These are phyloP conservation scores for Laterallus jamaicensis DNA, from an alignment of 2,113 vertebrate species.

Conservation along the genomic window DNA sequence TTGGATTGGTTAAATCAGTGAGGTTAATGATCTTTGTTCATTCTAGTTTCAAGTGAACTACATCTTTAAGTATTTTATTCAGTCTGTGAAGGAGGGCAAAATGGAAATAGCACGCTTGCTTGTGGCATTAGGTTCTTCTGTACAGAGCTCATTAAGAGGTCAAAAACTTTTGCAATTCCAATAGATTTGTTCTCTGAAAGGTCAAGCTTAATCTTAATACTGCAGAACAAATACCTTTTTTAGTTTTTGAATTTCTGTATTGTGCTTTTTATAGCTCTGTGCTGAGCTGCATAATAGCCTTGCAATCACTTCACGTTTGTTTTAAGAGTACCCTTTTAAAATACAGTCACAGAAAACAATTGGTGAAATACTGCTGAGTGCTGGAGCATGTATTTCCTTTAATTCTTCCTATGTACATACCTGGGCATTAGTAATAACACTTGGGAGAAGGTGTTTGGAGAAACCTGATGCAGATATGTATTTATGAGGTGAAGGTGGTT, in stretches of 20 bases:
- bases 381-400: background rate
- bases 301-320: background rate
- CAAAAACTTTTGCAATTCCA: background rate
- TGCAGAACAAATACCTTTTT: background rate
- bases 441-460: background rate
- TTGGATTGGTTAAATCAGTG: background rate
- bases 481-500: background rate
- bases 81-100: background rate
- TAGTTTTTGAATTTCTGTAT: background rate
- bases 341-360: background rate
- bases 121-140: background rate
- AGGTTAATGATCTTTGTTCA: background rate
- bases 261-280: background rate
- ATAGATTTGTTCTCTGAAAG: constrained; percentile 11
- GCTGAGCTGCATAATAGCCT: background rate
- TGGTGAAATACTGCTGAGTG: background rate
- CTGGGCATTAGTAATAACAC: background rate
- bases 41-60: background rate
- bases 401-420: background rate
- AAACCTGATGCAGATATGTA: background rate
- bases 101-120: background rate
- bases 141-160: background rate
- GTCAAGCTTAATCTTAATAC: background rate
- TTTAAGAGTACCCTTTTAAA: background rate
- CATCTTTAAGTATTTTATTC: background rate